Base-by-base conservation (phyloP, 2,797 vertebrate genomes). In the Psittacula echo region DNA sequence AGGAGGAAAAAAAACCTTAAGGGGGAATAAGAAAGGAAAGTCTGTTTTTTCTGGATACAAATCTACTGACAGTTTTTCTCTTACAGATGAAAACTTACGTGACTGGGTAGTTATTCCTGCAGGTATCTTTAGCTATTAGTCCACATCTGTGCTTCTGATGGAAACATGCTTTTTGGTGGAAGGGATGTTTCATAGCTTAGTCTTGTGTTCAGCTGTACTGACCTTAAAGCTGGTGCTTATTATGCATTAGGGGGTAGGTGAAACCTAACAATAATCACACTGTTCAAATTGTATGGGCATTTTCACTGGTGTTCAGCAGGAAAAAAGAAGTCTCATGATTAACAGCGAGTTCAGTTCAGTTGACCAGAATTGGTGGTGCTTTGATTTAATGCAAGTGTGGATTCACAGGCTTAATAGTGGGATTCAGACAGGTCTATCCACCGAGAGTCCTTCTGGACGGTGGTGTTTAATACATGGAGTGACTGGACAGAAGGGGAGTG, bases 71-170 rank as follows among this genome's bases (percentile, higher is more conserved):
- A 47, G 42, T 4, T 12, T 30, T 64, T 58, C n/a, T 81, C 9
- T 32, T 20, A 6, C 0, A 34, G 53, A 10, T 44, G 24, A 62
- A 80, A 47, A 0, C 9, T 17, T 10, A 2, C 0, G 0, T 58
- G 72, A 9, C 5, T 14, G 10, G 29, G 45, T 75, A 37, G 27
- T 5, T 67, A 19, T 9, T 53, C 9, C 29, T 53, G 21, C 42
- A 58, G 47, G 20, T 68, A 1, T 14, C 54, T 20, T 15, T 13
- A 41, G 64, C 51, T 60, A 61, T 34, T 7, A 51, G 15, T 12
- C 41, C 21, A 2, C 1, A 18, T 24, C 74, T 47, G 42, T 70
- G 60, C 56, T 78, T 60, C 34, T 60, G 23, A 37, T 37, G 34
- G 58, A 37, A 37, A 60, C 10, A 23, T 26, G 34, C 58, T 24